phyloP scores from a whole-genome alignment of 2,888 invertebrate species.

The Ochlodes sylvanus region DNA sequence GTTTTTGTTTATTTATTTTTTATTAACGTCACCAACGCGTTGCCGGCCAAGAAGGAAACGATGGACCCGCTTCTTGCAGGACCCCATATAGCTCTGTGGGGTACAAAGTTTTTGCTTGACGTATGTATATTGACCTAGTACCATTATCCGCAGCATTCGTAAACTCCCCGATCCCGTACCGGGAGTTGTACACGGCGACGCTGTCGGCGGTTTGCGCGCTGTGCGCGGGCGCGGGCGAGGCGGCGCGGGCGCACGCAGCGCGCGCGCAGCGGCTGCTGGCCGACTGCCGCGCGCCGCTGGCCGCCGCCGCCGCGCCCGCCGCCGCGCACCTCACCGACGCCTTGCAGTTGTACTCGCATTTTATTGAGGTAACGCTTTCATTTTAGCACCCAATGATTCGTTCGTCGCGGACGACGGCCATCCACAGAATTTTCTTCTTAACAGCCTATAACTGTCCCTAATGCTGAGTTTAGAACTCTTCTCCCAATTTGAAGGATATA shows the following conservation, averaged over 20 bases:
- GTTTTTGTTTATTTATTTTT: background rate
- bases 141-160: slow-evolving; percentile 68
- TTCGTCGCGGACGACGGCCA: too few relatives aligned
- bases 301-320: slow-evolving; percentile 44
- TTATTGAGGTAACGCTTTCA: slow-evolving; percentile 84
- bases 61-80: too few relatives aligned
- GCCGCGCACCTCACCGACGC: slow-evolving; percentile 67
- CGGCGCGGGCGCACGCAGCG: slow-evolving; percentile 45
- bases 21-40: too few relatives aligned
- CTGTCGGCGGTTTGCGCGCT: slow-evolving; percentile 60
- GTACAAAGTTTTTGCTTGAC: too few relatives aligned
- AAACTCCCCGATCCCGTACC: slow-evolving; percentile 71
- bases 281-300: slow-evolving; percentile 39
- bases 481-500: too few relatives aligned
- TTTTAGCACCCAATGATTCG: too few relatives aligned
- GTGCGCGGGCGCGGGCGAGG: slow-evolving; percentile 47
- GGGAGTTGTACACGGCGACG: slow-evolving; percentile 64
- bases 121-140: too few relatives aligned
- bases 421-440: too few relatives aligned
- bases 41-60: too few relatives aligned
- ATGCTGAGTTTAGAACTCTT: too few relatives aligned
- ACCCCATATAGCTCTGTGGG: too few relatives aligned
- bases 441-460: too few relatives aligned
- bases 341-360: slow-evolving; percentile 84
- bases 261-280: slow-evolving; percentile 27